Evolutionary conservation across 2,888 invertebrate genomes (phyloP).

Genomic region (Dendrolimus houi): DNA sequence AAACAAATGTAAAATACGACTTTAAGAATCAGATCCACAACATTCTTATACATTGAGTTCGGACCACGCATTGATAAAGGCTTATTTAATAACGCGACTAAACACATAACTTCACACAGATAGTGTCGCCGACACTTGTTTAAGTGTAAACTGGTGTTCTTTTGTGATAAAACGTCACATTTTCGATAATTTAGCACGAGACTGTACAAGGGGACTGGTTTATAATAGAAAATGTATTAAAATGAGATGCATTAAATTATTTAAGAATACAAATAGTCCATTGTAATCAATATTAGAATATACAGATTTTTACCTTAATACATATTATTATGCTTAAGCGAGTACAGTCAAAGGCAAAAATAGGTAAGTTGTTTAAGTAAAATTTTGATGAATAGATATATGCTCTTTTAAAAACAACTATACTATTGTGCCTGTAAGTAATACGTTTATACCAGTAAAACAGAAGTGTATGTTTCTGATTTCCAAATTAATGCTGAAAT

Average conservation of each 20-base stretch:
- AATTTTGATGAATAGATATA: no score
- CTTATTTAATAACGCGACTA: slow-evolving; percentile 64
- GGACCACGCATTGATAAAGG: slow-evolving; percentile 45
- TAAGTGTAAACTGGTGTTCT: slow-evolving; percentile 73
- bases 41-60: slow-evolving; percentile 18
- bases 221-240: slow-evolving; percentile 32
- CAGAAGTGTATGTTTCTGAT: no score
- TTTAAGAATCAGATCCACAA: slow-evolving; percentile 18
- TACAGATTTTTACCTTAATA: slow-evolving; percentile 2
- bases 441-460: no score
- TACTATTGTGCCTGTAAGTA: no score
- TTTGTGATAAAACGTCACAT: slow-evolving; percentile 66
- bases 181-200: slow-evolving; percentile 61
- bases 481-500: no score
- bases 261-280: slow-evolving; percentile 17
- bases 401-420: no score
- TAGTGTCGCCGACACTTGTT: slow-evolving; percentile 62
- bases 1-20: no score
- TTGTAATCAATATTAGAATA: slow-evolving; percentile 10
- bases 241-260: slow-evolving; percentile 39
- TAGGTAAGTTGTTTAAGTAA: no score
- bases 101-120: slow-evolving; percentile 54
- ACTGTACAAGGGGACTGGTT: slow-evolving; percentile 33
- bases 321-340: not conserved
- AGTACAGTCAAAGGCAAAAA: not conserved